Conservation (phyloP, 1,140 invertebrate genomes). For the Heliconius nattereri region DNA sequence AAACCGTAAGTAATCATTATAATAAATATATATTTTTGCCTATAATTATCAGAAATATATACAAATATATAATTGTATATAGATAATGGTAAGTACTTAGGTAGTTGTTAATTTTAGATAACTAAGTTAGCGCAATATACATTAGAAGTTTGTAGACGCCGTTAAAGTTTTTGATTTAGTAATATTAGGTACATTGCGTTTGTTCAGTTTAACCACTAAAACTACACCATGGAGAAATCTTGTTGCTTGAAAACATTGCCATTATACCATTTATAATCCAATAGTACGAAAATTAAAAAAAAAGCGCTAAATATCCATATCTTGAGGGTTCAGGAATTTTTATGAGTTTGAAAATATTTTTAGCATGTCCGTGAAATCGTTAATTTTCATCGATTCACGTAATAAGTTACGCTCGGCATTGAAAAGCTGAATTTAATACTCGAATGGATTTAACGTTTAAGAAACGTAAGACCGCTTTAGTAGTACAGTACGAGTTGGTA, state of each 20-base stretch:
- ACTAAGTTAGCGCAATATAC: slow-evolving; percentile 24
- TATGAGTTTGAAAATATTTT: slow-evolving; percentile 33
- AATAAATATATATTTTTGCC: too few relatives aligned
- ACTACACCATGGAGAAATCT: background rate
- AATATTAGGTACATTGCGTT: slow-evolving; percentile 7
- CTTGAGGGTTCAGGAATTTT: slow-evolving; percentile 35
- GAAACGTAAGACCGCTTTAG: slow-evolving; percentile 22
- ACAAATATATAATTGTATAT: too few relatives aligned
- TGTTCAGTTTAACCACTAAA: background rate
- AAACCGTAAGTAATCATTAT: too few relatives aligned
- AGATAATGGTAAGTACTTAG: background rate
- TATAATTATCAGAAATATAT: too few relatives aligned
- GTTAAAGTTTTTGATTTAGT: slow-evolving; percentile 10
- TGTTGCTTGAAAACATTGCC: slow-evolving; percentile 11
- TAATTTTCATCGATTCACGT: slow-evolving; percentile 41
- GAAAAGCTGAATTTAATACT: slow-evolving; percentile 34
- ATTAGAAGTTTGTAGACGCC: slow-evolving; percentile 31
- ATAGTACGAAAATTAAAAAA: slow-evolving; percentile 26
- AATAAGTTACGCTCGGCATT: slow-evolving; percentile 36
- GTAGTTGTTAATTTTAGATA: slow-evolving; percentile 4
- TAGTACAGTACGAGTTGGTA: slow-evolving; percentile 15
- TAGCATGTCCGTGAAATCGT: slow-evolving; percentile 39
- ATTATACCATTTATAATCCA: slow-evolving; percentile 20
- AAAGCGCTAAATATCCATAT: slow-evolving; percentile 17
- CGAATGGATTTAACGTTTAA: slow-evolving; percentile 15